A percentile compares a stretch with the other conserved stretches of the same genome.
phyloP scores from a whole-genome alignment of 2,797 vertebrate species.

The Buceros bicornis region DNA sequence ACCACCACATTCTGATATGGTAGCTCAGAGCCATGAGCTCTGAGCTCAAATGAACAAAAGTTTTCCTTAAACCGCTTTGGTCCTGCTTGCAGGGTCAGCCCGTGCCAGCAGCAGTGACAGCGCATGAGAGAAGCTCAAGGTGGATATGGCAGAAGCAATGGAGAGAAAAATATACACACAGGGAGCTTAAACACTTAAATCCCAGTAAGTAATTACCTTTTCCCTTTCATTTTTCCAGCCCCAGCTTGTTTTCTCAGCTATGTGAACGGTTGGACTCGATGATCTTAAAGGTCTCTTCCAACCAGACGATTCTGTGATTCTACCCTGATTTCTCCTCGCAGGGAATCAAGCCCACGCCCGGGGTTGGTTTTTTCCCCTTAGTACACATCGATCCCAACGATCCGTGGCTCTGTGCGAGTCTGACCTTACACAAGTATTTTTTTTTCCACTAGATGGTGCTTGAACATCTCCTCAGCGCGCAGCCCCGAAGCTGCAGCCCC shows the following conservation, averaged over 20 bases:
- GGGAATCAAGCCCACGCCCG: accelerated
- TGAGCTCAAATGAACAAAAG: neutral
- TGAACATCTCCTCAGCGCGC: neutral
- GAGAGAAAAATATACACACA: neutral
- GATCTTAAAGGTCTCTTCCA: no score
- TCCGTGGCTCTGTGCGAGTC: accelerated
- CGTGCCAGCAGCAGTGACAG: neutral
- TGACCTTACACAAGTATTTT: neutral
- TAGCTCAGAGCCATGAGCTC: accelerated
- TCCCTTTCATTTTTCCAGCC: neutral
- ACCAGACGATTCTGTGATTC: neutral
- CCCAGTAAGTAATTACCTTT: neutral
- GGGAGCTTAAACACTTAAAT: neutral
- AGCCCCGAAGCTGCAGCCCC: neutral
- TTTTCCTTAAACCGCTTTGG: neutral
- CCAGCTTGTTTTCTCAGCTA: neutral
- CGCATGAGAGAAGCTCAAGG: neutral
- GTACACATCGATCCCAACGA: accelerated
- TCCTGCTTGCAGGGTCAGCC: neutral
- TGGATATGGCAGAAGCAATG: neutral
- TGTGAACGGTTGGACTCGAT: no score
- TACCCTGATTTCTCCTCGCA: neutral
- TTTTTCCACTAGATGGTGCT: slow-evolving; percentile 72
- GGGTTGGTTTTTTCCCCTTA: neutral
- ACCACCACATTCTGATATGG: neutral